Conservation (phyloP, 2,797 vertebrate genomes). For the Novumbra hubbsi region DNA sequence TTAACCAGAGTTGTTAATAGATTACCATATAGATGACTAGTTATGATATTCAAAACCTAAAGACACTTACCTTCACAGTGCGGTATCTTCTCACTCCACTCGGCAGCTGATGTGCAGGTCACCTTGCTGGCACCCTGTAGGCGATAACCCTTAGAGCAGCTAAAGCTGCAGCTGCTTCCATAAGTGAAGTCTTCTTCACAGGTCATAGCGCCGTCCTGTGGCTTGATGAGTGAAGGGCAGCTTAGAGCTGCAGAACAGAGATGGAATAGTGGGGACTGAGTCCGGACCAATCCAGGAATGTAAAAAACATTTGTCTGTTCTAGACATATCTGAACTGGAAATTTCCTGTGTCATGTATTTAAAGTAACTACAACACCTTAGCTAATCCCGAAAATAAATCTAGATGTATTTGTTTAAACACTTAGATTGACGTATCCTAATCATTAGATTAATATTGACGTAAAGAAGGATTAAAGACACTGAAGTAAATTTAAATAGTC, state of each 20-base stretch:
- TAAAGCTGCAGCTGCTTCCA: constrained; percentile 71
- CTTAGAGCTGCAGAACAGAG: constrained; percentile 54
- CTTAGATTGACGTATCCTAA: too few species aligned
- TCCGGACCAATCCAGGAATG: background rate
- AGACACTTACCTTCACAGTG: constrained; percentile 69
- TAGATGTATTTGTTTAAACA: too few species aligned
- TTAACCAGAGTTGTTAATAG: background rate
- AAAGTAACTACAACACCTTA: background rate
- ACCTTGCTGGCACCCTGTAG: constrained; percentile 59
- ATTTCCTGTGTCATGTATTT: background rate
- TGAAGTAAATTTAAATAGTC: too few species aligned
- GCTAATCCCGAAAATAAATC: too few species aligned
- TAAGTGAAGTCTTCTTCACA: constrained; percentile 70
- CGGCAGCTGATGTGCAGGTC: constrained; percentile 68
- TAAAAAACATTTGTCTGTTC: background rate
- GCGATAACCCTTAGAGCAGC: constrained; percentile 64
- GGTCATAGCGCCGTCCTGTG: constrained; percentile 44
- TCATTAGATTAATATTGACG: too few species aligned
- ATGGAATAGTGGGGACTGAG: background rate
- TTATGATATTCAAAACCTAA: background rate
- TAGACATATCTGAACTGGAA: background rate
- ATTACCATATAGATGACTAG: too few species aligned
- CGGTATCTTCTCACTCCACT: constrained; percentile 69
- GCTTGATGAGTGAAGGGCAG: constrained; percentile 50
- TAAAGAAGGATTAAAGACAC: background rate